Percentiles rank a stretch among this genome's conserved stretches.
These are phyloP conservation scores for Rhamnusium bicolor DNA, from an alignment of 2,888 invertebrate species.

Conservation along the genomic window DNA sequence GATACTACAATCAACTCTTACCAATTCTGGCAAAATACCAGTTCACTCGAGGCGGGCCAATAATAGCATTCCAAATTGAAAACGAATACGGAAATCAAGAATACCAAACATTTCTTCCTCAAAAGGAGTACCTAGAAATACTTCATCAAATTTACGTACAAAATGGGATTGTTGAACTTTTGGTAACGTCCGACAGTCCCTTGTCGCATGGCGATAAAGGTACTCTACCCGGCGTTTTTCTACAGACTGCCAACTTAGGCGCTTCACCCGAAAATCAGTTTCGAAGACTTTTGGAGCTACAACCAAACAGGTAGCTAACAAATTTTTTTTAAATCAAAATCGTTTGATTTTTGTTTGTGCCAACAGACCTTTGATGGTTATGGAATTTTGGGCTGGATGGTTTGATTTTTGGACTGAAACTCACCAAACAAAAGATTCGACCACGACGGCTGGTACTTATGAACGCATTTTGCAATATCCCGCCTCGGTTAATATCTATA, in stretches of 20 bases:
- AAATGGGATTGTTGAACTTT: conserved; percentile 69
- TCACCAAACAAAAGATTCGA: conserved; percentile 56
- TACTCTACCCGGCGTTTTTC: conserved; percentile 43
- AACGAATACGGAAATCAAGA: conserved; percentile 74
- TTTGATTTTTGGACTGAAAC: conserved; percentile 74
- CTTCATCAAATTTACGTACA: conserved; percentile 67
- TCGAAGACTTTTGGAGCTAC: conserved; percentile 43
- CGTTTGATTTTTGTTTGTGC: not conserved
- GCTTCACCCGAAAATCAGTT: conserved; percentile 44
- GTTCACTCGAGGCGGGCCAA: conserved; percentile 85
- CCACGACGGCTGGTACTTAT: conserved; percentile 53
- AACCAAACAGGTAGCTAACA: conserved; percentile 42
- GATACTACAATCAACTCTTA: conserved; percentile 73
- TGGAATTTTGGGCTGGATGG: conserved; percentile 78
- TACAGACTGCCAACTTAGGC: conserved; percentile 52
- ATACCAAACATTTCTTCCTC: conserved; percentile 44
- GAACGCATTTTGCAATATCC: conserved; percentile 60
- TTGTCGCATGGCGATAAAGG: conserved; percentile 47
- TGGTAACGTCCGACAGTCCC: conserved; percentile 72
- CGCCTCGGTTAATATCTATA: conserved; percentile 85
- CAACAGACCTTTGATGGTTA: conserved; percentile 73
- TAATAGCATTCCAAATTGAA: conserved; percentile 91
- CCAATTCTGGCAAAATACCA: conserved; percentile 72
- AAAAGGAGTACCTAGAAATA: conserved; percentile 70
- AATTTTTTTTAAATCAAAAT: not conserved